These are phyloP conservation scores for Phataginus tricuspis DNA, from an alignment of 2,797 vertebrate genomes.

Conservation along the genomic window DNA sequence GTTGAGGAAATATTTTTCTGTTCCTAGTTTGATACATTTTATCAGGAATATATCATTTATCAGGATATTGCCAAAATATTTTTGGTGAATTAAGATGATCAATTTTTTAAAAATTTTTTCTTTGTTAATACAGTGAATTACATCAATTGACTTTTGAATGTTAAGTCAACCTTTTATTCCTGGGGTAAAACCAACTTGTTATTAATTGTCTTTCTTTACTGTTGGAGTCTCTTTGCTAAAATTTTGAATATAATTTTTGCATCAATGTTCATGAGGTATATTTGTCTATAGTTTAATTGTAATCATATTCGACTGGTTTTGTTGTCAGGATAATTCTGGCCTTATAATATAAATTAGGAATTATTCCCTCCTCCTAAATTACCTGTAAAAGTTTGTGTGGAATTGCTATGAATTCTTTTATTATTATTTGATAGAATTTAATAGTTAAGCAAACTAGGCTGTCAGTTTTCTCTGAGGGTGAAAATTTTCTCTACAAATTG, in stretches of 20 bases:
- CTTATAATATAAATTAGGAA: background rate
- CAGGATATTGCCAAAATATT: background rate
- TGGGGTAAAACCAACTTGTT: background rate
- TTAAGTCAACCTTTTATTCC: background rate
- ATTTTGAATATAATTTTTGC: background rate
- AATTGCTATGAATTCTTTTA: background rate
- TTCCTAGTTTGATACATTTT: background rate
- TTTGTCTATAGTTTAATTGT: background rate
- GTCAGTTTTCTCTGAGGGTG: background rate
- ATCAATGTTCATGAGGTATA: background rate
- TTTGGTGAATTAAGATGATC: background rate
- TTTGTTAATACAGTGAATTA: background rate
- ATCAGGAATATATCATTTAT: background rate
- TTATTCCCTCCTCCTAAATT: background rate
- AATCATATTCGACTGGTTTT: background rate
- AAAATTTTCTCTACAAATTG: background rate
- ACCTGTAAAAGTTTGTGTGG: background rate
- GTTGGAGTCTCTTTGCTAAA: background rate
- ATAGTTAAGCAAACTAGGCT: background rate
- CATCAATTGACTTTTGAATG: background rate
- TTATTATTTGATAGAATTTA: background rate
- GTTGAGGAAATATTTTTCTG: background rate
- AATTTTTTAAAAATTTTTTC: background rate
- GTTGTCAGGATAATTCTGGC: background rate
- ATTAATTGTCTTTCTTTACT: background rate